Conservation (phyloP, 2,888 invertebrate species). For the Auanema sp. region DNA sequence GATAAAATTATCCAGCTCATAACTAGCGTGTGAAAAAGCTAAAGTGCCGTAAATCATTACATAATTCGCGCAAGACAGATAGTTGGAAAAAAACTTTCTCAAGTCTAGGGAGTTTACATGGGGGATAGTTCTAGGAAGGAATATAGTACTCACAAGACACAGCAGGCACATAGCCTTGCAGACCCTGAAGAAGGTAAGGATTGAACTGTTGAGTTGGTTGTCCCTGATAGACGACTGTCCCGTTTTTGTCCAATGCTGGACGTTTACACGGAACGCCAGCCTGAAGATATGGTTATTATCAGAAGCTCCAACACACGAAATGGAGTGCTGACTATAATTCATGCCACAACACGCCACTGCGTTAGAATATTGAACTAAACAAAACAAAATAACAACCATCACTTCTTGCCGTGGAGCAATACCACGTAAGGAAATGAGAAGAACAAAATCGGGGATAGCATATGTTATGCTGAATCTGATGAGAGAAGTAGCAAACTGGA, state of each 20-base stretch:
- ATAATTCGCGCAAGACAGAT: too few relatives aligned
- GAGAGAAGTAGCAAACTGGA: background rate
- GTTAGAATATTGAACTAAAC: conserved; percentile 22
- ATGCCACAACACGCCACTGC: conserved; percentile 27
- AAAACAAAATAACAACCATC: conserved; percentile 2
- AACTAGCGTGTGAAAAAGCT: conserved; percentile 15
- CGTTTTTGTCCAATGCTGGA: conserved; percentile 50
- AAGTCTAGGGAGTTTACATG: background rate
- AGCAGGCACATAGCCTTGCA: conserved; percentile 48
- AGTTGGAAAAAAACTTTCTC: conserved; percentile 7
- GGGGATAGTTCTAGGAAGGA: conserved; percentile 12
- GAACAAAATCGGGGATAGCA: background rate
- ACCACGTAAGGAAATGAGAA: background rate
- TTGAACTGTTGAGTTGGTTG: conserved; percentile 38
- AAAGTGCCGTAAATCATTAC: too few relatives aligned
- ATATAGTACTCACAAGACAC: conserved; percentile 53
- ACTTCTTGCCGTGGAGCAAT: conserved; percentile 1
- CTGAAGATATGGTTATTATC: conserved; percentile 24
- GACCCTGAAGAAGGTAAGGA: conserved; percentile 42
- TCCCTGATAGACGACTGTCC: conserved; percentile 36
- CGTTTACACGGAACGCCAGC: conserved; percentile 47
- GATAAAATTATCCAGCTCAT: conserved; percentile 5
- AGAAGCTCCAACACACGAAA: background rate
- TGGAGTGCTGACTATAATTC: conserved; percentile 12
- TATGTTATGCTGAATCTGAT: conserved; percentile 1